Evolutionary conservation across 2,888 invertebrate genomes (phyloP), one percentile per base, ranked within the genome.

Genomic region (Syrista parreyssii): DNA sequence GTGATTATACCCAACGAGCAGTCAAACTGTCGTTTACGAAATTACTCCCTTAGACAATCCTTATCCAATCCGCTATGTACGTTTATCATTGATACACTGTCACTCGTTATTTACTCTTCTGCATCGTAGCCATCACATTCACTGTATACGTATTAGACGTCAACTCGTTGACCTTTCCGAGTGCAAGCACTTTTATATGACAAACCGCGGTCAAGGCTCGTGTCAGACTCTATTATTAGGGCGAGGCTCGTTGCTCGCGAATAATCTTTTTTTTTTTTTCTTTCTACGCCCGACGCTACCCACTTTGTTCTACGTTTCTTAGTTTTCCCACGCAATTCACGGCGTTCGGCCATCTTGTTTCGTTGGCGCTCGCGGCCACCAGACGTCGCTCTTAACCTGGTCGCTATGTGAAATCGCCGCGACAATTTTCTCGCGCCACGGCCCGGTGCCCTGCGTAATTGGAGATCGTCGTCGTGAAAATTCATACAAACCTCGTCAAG

Each of bases 151-250:
- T 4, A 40, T 40, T 15, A 4, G 40, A 15, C 40, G 4, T 15
- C 15, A 15, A 40, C 40, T 40, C 40, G 40, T 40, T 40, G 40
- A 40, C 40, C 40, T 40, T 40, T 6, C 40, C 30, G 32, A 71
- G 31, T 71, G 31, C 32, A 71, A 31, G 71, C 71, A 33, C 71
- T 71, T 33, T 71, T 33, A 12, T 71, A 33, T 33, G 30, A 71
- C 15, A 12, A 31, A 33, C 71, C 71, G 71, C 71, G 71, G 71
- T 71, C 71, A 71, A 71, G 71, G 71, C 71, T 71, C 71, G 71
- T 32, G 71, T 71, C 32, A 71, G 32, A 9, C 9, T 33, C 71
- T 71, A 71, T 71, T 71, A 71, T 71, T 71, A 71, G 31, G 31
- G 71, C 71, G 31, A 33, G 31, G 15, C 71, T 71, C 31, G 71